Evolutionary conservation across 1,140 invertebrate species (phyloP), one percentile per base, ranked within the genome.

Genomic region (Drosophila kikkawai): DNA sequence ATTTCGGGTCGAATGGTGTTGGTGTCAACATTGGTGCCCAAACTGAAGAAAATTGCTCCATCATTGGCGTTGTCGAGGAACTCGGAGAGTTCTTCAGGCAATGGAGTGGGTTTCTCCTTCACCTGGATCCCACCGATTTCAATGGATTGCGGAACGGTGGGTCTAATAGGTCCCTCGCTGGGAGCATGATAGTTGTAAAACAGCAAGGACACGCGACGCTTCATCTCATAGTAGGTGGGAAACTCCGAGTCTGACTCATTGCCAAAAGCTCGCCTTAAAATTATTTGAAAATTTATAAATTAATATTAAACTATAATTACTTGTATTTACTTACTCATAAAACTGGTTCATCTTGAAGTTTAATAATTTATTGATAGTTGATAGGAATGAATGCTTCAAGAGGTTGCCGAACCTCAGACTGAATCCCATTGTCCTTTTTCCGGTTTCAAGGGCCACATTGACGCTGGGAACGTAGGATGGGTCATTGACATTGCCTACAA

Each of bases 11-110:
- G 92, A 9, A 95, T 79, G 4, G 91, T 47, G 7, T 86, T 77
- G 4, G 93, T 88, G 39, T 92, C 92, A 4, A 95, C 76, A 51
- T 93, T 94, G 3, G 94, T 93, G 0, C 95, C 95, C 41, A 96
- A 93, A 71, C 94, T 95, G 59, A 96, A 94, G 59, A 95, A 94
- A 39, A 96, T 94, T 5, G 94, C 94, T 3, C 95, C 95, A 15
- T 93, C 86, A 1, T 93, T 83, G 0, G 90, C 70, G 0, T 85
- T 79, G 34, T 94, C 93, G 7, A 95, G 67, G 55, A 93, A 94
- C 4, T 93, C 60, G 73, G 94, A 79, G 15, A 95, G 75, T 7
- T 92, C 82, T 93, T 94, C 50, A 29, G 93, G 92, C 32, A 94
- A 32, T 1, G 88, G 78, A 75, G 91, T 61, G 0, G 91, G 69